Conservation (phyloP, 2,113 vertebrate genomes). For the Lamprotornis superbus region DNA sequence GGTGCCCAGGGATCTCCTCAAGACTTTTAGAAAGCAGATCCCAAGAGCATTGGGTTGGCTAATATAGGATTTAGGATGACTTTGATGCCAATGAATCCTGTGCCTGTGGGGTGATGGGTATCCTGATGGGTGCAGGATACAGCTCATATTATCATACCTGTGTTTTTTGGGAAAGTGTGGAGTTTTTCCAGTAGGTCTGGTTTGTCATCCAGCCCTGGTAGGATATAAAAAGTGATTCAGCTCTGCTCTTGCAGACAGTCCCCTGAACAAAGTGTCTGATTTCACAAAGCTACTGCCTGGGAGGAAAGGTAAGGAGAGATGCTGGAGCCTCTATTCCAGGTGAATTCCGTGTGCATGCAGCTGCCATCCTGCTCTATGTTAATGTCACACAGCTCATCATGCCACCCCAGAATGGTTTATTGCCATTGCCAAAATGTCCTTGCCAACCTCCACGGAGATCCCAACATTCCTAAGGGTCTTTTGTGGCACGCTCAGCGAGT, state of each 20-base stretch:
- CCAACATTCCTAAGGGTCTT: background rate
- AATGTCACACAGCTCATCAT: background rate
- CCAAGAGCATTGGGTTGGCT: background rate
- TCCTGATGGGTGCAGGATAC: background rate
- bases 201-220: background rate
- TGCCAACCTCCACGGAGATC: rapidly evolving
- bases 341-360: rapidly evolving
- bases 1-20: background rate
- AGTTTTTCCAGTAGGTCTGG: background rate
- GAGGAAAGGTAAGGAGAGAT: background rate
- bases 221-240: background rate
- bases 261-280: background rate
- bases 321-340: rapidly evolving
- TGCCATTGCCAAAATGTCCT: background rate
- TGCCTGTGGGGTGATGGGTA: background rate
- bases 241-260: background rate
- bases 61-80: background rate
- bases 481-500: background rate
- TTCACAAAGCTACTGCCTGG: background rate
- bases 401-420: background rate
- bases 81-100: background rate
- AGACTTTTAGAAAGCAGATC: background rate
- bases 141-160: background rate
- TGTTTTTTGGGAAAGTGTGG: background rate
- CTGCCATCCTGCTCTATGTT: background rate